These are phyloP conservation scores for Apogon hyalosoma DNA, from an alignment of 2,797 vertebrate species.

Conservation along the genomic window DNA sequence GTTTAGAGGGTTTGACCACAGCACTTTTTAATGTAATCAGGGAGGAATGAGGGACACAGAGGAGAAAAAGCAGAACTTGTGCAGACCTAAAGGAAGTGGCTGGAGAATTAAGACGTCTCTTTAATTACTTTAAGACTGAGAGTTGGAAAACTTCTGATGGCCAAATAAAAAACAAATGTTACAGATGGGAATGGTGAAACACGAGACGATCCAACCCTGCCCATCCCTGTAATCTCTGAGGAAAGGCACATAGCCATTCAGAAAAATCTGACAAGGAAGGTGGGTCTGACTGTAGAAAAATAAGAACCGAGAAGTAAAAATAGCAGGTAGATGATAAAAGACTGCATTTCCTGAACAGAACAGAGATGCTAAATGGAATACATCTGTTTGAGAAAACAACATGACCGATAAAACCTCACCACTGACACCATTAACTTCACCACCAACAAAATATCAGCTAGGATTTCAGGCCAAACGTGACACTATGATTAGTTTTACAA, in stretches of 20 bases:
- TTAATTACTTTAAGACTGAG: conserved; percentile 70
- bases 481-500: conserved; percentile 15
- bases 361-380: conserved; percentile 3
- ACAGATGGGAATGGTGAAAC: conserved; percentile 69
- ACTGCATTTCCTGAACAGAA: neutral
- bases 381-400: neutral
- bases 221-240: conserved; percentile 50
- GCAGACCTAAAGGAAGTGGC: conserved; percentile 73
- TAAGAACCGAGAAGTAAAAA: neutral
- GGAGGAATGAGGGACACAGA: conserved; percentile 65
- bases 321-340: neutral
- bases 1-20: conserved; percentile 65
- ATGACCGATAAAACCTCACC: conserved; percentile 28
- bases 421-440: neutral
- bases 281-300: neutral
- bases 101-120: conserved; percentile 76
- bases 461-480: conserved; percentile 28
- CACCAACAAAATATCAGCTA: conserved; percentile 11
- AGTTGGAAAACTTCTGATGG: conserved; percentile 70
- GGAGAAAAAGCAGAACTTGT: conserved; percentile 55
- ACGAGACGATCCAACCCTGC: conserved; percentile 50
- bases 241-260: conserved; percentile 25
- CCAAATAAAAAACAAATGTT: conserved; percentile 83
- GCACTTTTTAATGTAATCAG: conserved; percentile 71
- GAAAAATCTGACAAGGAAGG: conserved; percentile 3